Conservation (phyloP, 2,113 vertebrate genomes). For the Origma solitaria region DNA sequence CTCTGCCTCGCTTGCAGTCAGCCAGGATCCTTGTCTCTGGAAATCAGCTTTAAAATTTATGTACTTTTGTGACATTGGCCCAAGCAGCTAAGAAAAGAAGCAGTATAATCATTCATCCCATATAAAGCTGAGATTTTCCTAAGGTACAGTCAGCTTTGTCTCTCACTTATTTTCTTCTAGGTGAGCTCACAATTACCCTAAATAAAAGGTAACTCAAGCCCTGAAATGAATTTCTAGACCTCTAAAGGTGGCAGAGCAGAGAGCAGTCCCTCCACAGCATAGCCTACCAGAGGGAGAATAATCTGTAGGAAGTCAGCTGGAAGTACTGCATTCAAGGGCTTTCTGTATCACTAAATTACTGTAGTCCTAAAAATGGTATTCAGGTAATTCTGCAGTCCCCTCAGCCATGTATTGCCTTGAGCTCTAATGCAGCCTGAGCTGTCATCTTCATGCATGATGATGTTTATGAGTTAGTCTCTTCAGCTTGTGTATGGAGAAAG, state of each 20-base stretch:
- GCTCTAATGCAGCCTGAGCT: background rate
- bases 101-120: background rate
- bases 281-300: background rate
- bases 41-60: background rate
- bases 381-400: background rate
- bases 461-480: background rate
- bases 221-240: background rate
- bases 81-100: background rate
- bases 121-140: background rate
- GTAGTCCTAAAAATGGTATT: background rate
- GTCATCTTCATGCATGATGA: background rate
- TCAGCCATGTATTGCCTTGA: background rate
- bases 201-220: background rate
- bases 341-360: background rate
- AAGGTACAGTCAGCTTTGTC: background rate
- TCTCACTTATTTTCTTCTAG: background rate
- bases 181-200: background rate
- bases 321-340: background rate
- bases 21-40: background rate
- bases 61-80: background rate
- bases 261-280: background rate
- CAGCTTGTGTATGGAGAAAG: background rate
- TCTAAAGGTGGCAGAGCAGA: background rate
- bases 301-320: background rate
- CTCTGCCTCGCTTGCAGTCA: background rate